These are phyloP conservation scores for Agapornis canus DNA, from an alignment of 2,797 vertebrate species.

Conservation along the genomic window DNA sequence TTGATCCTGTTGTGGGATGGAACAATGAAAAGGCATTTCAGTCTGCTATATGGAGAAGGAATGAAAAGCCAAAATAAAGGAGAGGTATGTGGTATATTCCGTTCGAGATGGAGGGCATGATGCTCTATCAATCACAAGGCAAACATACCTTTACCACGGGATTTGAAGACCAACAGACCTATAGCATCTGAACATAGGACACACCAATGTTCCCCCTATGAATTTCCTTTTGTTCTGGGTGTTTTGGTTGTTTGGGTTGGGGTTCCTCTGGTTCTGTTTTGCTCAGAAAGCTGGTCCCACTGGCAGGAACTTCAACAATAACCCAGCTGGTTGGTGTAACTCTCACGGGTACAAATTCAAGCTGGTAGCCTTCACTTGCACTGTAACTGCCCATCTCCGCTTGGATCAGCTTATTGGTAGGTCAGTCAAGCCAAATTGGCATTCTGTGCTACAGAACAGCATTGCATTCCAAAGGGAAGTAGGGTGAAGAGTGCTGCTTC, in stretches of 20 bases:
- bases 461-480: not conserved
- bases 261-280: too few species aligned
- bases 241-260: not conserved
- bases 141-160: not conserved
- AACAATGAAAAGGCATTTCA: not conserved
- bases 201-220: not conserved
- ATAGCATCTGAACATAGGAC: not conserved
- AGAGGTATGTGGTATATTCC: not conserved
- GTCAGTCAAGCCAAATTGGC: not conserved
- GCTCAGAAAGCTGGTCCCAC: not conserved
- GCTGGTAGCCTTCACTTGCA: not conserved
- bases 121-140: not conserved
- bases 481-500: not conserved
- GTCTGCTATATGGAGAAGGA: not conserved
- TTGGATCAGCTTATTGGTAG: not conserved
- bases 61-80: not conserved
- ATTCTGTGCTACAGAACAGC: not conserved
- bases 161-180: not conserved
- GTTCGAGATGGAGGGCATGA: not conserved
- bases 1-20: not conserved
- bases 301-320: not conserved
- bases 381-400: not conserved
- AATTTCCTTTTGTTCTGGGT: not conserved
- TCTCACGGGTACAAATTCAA: not conserved
- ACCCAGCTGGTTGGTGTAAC: not conserved